Percentiles rank a stretch among this genome's conserved stretches.
These are phyloP conservation scores for Dinomys branickii DNA, from an alignment of 2,113 vertebrate species.

Conservation along the genomic window DNA sequence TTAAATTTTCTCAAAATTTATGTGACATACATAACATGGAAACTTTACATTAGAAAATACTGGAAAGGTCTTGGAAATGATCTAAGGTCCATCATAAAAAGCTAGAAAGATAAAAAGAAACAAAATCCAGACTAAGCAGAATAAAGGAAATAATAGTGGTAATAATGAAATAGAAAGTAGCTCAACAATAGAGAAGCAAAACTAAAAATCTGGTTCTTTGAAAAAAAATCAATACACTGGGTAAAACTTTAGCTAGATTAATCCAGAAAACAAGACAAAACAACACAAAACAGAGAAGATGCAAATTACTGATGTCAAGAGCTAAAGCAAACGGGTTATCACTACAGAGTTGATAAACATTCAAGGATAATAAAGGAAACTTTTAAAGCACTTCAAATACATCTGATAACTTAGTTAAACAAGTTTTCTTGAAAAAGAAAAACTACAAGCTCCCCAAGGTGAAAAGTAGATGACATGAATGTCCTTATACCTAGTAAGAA, in stretches of 20 bases:
- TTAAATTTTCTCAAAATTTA: constrained; percentile 7
- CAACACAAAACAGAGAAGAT: neutral
- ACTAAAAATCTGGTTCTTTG: neutral
- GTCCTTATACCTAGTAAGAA: neutral
- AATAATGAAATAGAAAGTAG: constrained; percentile 16
- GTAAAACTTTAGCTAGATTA: neutral
- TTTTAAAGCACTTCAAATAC: neutral
- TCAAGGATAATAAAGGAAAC: constrained; percentile 6
- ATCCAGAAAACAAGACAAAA: neutral
- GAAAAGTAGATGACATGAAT: neutral
- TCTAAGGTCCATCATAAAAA: neutral
- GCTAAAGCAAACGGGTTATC: neutral
- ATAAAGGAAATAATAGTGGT: neutral
- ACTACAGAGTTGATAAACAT: neutral
- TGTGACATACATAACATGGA: constrained; percentile 31
- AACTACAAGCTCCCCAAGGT: neutral
- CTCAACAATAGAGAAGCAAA: neutral
- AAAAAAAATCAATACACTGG: neutral
- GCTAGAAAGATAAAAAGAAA: neutral
- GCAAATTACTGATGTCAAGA: neutral
- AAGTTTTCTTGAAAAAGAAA: neutral
- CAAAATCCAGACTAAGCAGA: neutral
- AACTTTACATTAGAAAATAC: neutral
- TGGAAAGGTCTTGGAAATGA: neutral
- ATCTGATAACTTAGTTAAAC: neutral